Conservation (phyloP, 2,888 invertebrate species). For the Apodemia zela region DNA sequence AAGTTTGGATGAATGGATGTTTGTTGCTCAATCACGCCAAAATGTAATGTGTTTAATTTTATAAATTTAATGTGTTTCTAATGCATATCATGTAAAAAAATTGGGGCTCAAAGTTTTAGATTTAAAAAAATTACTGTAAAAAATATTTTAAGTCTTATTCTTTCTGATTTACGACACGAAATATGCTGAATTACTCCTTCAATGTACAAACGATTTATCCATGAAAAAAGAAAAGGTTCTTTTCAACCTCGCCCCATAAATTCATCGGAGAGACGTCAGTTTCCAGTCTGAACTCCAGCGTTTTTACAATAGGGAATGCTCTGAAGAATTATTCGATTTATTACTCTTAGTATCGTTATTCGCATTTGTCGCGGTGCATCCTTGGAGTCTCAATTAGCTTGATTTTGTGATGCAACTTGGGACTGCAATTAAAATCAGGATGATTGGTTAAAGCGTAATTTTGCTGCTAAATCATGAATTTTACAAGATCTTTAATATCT, state of each 20-base stretch:
- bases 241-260: slow-evolving; percentile 7
- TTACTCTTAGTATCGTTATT: not conserved
- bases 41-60: too few relatives aligned
- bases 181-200: slow-evolving; percentile 1
- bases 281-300: not conserved
- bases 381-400: not conserved
- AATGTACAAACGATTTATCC: slow-evolving; percentile 11
- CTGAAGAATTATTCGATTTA: slow-evolving; percentile 8
- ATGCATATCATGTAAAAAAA: too few relatives aligned
- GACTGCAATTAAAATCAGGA: not conserved
- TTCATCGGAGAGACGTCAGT: slow-evolving; percentile 5
- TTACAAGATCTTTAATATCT: too few relatives aligned
- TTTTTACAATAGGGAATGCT: slow-evolving; percentile 13
- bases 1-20: too few relatives aligned
- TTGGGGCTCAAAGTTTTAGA: too few relatives aligned
- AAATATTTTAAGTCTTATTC: not conserved
- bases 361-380: not conserved
- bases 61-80: too few relatives aligned
- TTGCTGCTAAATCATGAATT: too few relatives aligned
- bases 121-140: not conserved
- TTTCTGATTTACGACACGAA: not conserved
- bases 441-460: not conserved
- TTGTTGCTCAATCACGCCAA: too few relatives aligned
- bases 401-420: not conserved
- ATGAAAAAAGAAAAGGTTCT: not conserved